Evolutionary conservation across 2,888 invertebrate genomes (phyloP).

Genomic region (Philaethria dido): DNA sequence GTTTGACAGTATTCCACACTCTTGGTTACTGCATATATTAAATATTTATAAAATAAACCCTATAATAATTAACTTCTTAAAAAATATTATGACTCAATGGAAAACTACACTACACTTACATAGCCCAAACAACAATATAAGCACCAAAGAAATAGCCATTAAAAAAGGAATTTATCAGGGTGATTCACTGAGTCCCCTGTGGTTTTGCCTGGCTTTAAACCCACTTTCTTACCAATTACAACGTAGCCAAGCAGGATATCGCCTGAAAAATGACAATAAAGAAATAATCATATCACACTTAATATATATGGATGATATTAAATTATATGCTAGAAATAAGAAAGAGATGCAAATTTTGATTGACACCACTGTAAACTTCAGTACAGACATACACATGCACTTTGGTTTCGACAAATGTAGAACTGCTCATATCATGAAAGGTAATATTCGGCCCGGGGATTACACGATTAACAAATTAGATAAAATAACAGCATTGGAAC

Average conservation of each 20-base stretch:
- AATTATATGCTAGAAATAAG: slow-evolving; percentile 1
- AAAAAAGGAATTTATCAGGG: too few relatives aligned
- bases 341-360: slow-evolving; percentile 1
- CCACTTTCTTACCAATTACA: neutral
- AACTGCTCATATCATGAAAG: too few relatives aligned
- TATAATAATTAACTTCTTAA: neutral
- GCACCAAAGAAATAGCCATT: too few relatives aligned
- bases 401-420: too few relatives aligned
- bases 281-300: neutral
- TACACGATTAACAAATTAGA: slow-evolving; percentile 11
- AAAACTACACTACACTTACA: slow-evolving; percentile 1
- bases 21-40: neutral
- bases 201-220: neutral
- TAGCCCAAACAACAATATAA: neutral
- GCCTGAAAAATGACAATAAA: neutral
- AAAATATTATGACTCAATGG: neutral
- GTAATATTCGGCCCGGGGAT: slow-evolving; percentile 17
- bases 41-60: slow-evolving; percentile 1
- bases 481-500: slow-evolving; percentile 32
- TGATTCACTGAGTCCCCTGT: too few relatives aligned
- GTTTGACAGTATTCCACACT: too few relatives aligned
- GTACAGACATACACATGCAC: too few relatives aligned
- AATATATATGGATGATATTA: slow-evolving; percentile 1
- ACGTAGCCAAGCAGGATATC: neutral
- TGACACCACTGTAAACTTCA: neutral